Percentiles rank a stretch among this genome's conserved stretches.
These are phyloP conservation scores for Metopia argyrocephala DNA, from an alignment of 2,888 invertebrate genomes.

Conservation along the genomic window DNA sequence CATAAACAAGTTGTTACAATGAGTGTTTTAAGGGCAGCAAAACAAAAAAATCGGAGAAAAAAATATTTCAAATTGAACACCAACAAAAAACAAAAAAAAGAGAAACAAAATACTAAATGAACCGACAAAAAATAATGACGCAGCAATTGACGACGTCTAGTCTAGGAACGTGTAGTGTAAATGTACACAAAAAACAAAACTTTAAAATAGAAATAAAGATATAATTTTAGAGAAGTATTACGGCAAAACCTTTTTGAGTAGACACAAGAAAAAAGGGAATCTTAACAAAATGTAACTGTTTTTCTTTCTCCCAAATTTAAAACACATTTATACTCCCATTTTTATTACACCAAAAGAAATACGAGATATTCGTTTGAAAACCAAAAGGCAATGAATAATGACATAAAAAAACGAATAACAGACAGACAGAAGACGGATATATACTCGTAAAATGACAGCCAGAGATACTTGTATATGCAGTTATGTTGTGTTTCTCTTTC, in stretches of 20 bases:
- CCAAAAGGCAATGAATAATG: slow-evolving; percentile 33
- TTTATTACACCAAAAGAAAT: too few relatives aligned
- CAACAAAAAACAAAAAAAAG: background rate
- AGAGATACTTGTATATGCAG: background rate
- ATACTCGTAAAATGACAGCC: background rate
- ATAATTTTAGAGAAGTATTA: slow-evolving; percentile 3
- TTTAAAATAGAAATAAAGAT: background rate
- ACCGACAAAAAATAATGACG: slow-evolving; percentile 54
- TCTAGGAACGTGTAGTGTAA: slow-evolving; percentile 58
- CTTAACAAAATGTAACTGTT: too few relatives aligned
- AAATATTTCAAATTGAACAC: slow-evolving; percentile 1
- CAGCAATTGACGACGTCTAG: slow-evolving; percentile 63
- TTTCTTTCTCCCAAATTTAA: too few relatives aligned
- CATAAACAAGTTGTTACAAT: slow-evolving; percentile 32
- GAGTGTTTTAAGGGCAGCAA: background rate
- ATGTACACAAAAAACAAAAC: slow-evolving; percentile 22
- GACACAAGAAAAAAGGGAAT: background rate
- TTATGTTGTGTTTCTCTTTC: slow-evolving; percentile 2
- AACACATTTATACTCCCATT: too few relatives aligned
- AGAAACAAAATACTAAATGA: background rate
- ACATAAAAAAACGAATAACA: slow-evolving; percentile 2
- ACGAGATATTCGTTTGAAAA: background rate
- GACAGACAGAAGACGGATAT: background rate
- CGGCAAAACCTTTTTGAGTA: background rate
- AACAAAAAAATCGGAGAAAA: background rate